Evolutionary conservation across 2,797 vertebrate species (phyloP).

Genomic region (Lerista edwardsae): DNA sequence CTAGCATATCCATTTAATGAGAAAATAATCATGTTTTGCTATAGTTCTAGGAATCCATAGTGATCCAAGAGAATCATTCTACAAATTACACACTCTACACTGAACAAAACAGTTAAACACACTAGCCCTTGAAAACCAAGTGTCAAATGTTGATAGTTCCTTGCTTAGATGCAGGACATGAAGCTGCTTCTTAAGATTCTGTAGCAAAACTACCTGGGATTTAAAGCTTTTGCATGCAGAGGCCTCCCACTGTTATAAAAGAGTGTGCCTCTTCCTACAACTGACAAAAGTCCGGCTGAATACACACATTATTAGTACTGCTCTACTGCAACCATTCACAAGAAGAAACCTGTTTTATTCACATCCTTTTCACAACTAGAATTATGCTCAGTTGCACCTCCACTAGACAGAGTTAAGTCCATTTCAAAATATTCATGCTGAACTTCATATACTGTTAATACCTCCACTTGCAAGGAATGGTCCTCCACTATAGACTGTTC

Average conservation of each 20-base stretch:
- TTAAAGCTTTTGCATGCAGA: background rate
- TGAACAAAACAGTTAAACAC: background rate
- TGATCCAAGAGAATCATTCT: background rate
- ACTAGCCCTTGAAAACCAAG: background rate
- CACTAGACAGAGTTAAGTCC: conserved; percentile 36
- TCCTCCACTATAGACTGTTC: conserved; percentile 46
- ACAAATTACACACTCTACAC: background rate
- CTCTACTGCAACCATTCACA: background rate
- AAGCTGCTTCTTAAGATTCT: background rate
- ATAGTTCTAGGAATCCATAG: background rate
- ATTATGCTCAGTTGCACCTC: conserved; percentile 69
- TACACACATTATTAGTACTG: background rate
- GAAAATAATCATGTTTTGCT: background rate
- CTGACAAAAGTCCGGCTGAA: background rate
- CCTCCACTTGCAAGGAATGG: conserved; percentile 24
- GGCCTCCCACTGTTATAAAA: background rate
- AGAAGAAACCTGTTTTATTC: conserved; percentile 44
- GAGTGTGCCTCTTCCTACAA: background rate
- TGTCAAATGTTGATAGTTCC: background rate
- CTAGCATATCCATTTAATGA: background rate
- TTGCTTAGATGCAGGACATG: background rate
- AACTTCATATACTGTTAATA: conserved; percentile 48
- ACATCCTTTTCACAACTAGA: conserved; percentile 47
- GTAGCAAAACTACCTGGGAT: background rate
- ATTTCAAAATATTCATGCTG: conserved; percentile 48